These are phyloP conservation scores for Hucho hucho DNA, from an alignment of 2,113 vertebrate species.

Conservation along the genomic window DNA sequence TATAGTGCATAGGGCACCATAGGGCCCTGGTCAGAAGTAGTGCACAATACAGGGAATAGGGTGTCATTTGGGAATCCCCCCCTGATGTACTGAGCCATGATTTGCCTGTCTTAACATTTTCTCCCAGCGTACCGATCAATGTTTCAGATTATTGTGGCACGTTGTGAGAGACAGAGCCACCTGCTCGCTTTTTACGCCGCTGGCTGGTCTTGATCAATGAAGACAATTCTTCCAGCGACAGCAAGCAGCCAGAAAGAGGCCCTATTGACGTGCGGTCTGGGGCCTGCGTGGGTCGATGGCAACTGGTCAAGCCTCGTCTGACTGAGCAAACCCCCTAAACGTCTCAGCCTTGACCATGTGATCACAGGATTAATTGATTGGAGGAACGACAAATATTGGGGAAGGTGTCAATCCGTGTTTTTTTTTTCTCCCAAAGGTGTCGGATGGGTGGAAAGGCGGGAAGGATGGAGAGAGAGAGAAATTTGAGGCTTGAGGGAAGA, in stretches of 20 bases:
- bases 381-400: constrained; percentile 79
- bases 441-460: neutral
- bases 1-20: no score
- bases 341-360: constrained; percentile 78
- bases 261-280: constrained; percentile 88
- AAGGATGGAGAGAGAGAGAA: constrained; percentile 3
- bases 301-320: constrained; percentile 72
- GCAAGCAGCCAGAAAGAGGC: constrained; percentile 81
- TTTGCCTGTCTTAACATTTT: constrained; percentile 64
- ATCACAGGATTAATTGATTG: constrained; percentile 88
- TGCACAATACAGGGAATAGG: no score
- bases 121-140: constrained; percentile 62
- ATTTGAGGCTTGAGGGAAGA: neutral
- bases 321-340: constrained; percentile 87
- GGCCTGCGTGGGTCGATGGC: constrained; percentile 85
- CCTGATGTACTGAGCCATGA: constrained; percentile 60
- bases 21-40: no score
- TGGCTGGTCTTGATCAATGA: constrained; percentile 84
- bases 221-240: constrained; percentile 68
- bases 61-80: no score
- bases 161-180: constrained; percentile 73
- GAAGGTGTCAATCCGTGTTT: constrained; percentile 56
- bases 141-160: constrained; percentile 76
- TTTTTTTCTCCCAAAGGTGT: constrained; percentile 33
- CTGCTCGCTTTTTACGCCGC: constrained; percentile 77